A percentile compares a stretch with the other conserved stretches of the same genome.
These are phyloP conservation scores for Aphidius gifuensis DNA, from an alignment of 1,140 invertebrate genomes.

Conservation along the genomic window DNA sequence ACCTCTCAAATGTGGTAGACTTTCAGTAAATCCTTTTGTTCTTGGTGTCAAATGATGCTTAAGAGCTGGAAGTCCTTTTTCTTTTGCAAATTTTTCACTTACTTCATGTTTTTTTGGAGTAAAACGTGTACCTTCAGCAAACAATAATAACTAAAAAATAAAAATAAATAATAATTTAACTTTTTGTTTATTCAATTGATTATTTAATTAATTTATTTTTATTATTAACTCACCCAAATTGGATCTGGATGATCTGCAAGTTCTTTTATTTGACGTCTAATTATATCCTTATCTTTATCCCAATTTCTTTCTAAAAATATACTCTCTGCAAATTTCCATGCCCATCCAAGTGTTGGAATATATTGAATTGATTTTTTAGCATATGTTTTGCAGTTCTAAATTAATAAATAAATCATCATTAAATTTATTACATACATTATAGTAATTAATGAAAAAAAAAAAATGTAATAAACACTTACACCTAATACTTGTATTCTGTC, in stretches of 20 bases:
- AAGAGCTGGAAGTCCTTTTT: constrained; percentile 79
- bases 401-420: constrained; percentile 35
- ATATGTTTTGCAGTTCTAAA: constrained; percentile 91
- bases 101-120: constrained; percentile 83
- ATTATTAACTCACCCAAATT: constrained; percentile 69
- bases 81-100: constrained; percentile 82
- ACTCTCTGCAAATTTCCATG: constrained; percentile 90
- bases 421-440: no score
- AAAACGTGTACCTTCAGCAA: constrained; percentile 92
- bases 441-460: constrained; percentile 15
- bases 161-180: constrained; percentile 20
- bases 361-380: constrained; percentile 89
- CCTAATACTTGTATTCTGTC: constrained; percentile 75
- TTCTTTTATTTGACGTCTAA: constrained; percentile 75
- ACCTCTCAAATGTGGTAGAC: constrained; percentile 67
- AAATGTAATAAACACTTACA: constrained; percentile 56
- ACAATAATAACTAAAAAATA: constrained; percentile 74
- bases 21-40: constrained; percentile 84
- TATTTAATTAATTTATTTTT: background rate
- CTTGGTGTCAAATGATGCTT: constrained; percentile 91
- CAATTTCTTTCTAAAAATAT: constrained; percentile 90
- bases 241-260: constrained; percentile 84
- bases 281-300: constrained; percentile 83
- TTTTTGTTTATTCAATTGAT: background rate
- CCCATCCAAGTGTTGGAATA: constrained; percentile 92